A percentile compares a stretch with the other conserved stretches of the same genome.
These are phyloP conservation scores for Nemotelus pantherinus DNA, from an alignment of 2,888 invertebrate genomes.

Conservation along the genomic window DNA sequence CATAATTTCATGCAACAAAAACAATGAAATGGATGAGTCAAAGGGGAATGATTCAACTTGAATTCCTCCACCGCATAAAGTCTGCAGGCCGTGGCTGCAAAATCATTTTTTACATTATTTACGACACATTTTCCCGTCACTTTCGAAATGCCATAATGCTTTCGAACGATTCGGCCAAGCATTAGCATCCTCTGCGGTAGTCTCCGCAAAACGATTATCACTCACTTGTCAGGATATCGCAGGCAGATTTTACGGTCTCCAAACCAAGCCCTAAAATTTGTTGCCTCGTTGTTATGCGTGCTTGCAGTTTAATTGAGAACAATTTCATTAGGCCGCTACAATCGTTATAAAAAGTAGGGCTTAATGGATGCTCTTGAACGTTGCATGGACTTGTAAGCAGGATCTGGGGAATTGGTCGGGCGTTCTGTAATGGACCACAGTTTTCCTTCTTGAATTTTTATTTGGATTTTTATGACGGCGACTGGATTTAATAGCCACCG, in stretches of 20 bases:
- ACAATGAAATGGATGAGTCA: slow-evolving; percentile 33
- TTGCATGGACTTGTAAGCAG: neutral
- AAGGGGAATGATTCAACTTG: slow-evolving; percentile 32
- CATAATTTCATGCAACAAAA: slow-evolving; percentile 43
- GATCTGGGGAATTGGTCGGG: slow-evolving; percentile 45
- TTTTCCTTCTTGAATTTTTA: slow-evolving; percentile 17
- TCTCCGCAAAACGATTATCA: slow-evolving; percentile 28
- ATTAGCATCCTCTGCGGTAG: neutral
- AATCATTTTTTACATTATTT: slow-evolving; percentile 47
- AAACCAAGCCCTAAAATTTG: slow-evolving; percentile 40
- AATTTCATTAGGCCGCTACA: slow-evolving; percentile 49
- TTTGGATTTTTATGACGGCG: slow-evolving; percentile 32
- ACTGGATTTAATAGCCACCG: neutral
- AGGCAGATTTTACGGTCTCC: slow-evolving; percentile 42
- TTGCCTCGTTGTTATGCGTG: slow-evolving; percentile 47
- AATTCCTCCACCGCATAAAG: slow-evolving; percentile 17
- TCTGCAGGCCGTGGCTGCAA: slow-evolving; percentile 29
- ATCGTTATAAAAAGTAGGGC: slow-evolving; percentile 45
- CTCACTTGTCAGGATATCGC: slow-evolving; percentile 34
- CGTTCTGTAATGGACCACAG: slow-evolving; percentile 25
- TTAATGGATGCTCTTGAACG: slow-evolving; percentile 38
- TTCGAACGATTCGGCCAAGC: neutral
- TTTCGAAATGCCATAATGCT: slow-evolving; percentile 12
- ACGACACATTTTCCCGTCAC: slow-evolving; percentile 26
- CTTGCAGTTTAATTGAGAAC: slow-evolving; percentile 51